Evolutionary conservation across 2,888 invertebrate species (phyloP), one percentile per base, ranked within the genome.

Genomic region (Clistopyga incitator): DNA sequence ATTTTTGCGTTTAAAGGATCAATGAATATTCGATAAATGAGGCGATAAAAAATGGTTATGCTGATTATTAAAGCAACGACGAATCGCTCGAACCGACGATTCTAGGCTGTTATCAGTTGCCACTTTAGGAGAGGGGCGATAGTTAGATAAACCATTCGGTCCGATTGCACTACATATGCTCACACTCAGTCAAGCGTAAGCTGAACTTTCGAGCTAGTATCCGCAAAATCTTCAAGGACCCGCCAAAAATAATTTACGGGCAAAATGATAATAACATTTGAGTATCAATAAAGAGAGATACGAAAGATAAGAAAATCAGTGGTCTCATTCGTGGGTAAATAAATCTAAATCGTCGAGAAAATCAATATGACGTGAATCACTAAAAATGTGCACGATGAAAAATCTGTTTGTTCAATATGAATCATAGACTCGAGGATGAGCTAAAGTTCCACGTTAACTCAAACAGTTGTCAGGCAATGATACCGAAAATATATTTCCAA

Each of bases 101-200:
- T 67, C 25, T 10, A 6, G 2, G 38, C 23, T 42, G 38, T 72
- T 59, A 45, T 56, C 71, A 56, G 56, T 34, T 72, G 25, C 56
- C 13, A 56, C 29, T 1, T 18, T 11, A 34, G 15, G n/a, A 45
- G 56, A n/a, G 11, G 42, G 11, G 11, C 18, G 38, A 20, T 64
- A 25, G 56, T 25, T 56, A 42, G 42, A 64, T 64, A 64, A 64
- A 18, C 34, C 34, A 34, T 34, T 61, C 8, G 11, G 38, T 20
- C 8, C 42, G 20, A 2, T 38, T 64, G 3, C 42, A 20, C 38
- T 18, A 38, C 34, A 61, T 38, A 34, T 10, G 61, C n/a, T 61
- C 61, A 38, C 38, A 3, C 18, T 61, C 18, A 18, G 18, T 59
- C 59, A 29, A 59, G 15, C 15, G 29, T 59, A 59, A 59, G 42